phyloP scores from a whole-genome alignment of 2,113 vertebrate genomes.

The Rutilus rutilus region DNA sequence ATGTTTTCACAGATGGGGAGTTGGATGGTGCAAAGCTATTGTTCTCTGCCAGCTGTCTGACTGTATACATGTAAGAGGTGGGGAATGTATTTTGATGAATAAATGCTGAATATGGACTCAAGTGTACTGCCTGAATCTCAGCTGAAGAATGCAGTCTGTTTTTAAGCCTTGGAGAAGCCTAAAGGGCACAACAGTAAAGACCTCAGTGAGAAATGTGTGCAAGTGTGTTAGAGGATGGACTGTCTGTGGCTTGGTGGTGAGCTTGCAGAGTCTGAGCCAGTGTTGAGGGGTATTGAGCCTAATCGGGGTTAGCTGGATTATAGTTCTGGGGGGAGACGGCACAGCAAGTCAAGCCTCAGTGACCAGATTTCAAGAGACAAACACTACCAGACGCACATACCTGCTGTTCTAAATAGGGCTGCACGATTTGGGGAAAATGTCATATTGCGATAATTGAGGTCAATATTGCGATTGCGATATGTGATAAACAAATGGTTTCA shows the following conservation, averaged over 20 bases:
- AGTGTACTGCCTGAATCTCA: not conserved
- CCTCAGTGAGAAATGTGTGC: not conserved
- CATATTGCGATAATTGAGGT: no score
- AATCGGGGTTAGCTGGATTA: constrained; percentile 65
- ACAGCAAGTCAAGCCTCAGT: constrained; percentile 48
- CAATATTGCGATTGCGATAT: no score
- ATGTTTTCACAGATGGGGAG: constrained; percentile 1
- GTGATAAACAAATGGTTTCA: no score
- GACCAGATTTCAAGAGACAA: constrained; percentile 24
- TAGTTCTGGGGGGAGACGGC: constrained; percentile 37
- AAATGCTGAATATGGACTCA: not conserved
- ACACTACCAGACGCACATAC: constrained; percentile 27
- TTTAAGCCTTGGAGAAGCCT: constrained; percentile 16
- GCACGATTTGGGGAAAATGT: no score
- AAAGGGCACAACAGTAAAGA: constrained; percentile 20
- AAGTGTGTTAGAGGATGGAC: not conserved
- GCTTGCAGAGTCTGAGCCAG: constrained; percentile 25
- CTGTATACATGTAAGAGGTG: not conserved
- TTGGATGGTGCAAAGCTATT: constrained; percentile 12
- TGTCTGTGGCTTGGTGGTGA: constrained; percentile 34
- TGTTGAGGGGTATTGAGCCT: constrained; percentile 53
- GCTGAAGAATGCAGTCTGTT: constrained; percentile 37
- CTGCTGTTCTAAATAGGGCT: no score
- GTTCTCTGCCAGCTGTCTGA: constrained; percentile 13
- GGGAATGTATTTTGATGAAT: constrained; percentile 2